A percentile compares a stretch with the other conserved stretches of the same genome.
Evolutionary conservation across 2,113 vertebrate species (phyloP).

Genomic region (Probosciger aterrimus): DNA sequence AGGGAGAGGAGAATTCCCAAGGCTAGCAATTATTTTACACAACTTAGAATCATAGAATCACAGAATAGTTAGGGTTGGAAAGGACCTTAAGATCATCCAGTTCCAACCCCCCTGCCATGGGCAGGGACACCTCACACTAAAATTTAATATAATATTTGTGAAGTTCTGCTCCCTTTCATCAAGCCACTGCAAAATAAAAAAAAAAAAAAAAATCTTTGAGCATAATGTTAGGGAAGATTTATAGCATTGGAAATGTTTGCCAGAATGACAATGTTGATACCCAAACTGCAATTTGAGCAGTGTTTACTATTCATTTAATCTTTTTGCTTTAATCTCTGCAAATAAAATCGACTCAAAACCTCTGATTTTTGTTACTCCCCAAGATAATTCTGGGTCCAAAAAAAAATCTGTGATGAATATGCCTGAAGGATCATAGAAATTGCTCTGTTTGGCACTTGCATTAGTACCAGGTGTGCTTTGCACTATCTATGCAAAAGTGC

Average conservation of each 20-base stretch:
- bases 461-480: neutral
- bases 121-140: too few species aligned
- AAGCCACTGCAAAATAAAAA: neutral
- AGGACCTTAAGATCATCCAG: too few species aligned
- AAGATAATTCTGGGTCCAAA: neutral
- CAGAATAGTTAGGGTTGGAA: too few species aligned
- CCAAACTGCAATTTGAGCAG: neutral
- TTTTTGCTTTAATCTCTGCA: slow-evolving; percentile 28
- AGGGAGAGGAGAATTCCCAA: slow-evolving; percentile 15
- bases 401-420: neutral
- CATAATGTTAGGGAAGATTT: neutral
- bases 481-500: neutral
- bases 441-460: slow-evolving; percentile 2
- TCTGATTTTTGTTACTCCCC: slow-evolving; percentile 4
- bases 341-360: neutral
- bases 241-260: neutral
- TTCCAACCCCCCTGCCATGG: too few species aligned
- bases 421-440: slow-evolving; percentile 25
- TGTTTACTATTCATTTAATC: slow-evolving; percentile 26
- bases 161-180: slow-evolving; percentile 29
- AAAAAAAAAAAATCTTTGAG: neutral
- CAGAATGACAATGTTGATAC: neutral
- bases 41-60: too few species aligned
- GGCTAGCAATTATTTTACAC: slow-evolving; percentile 28
- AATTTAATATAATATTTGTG: neutral